A percentile compares a stretch with the other conserved stretches of the same genome.
These are phyloP conservation scores for Loripinus fragilis DNA, from an alignment of 2,888 invertebrate species.

Conservation along the genomic window DNA sequence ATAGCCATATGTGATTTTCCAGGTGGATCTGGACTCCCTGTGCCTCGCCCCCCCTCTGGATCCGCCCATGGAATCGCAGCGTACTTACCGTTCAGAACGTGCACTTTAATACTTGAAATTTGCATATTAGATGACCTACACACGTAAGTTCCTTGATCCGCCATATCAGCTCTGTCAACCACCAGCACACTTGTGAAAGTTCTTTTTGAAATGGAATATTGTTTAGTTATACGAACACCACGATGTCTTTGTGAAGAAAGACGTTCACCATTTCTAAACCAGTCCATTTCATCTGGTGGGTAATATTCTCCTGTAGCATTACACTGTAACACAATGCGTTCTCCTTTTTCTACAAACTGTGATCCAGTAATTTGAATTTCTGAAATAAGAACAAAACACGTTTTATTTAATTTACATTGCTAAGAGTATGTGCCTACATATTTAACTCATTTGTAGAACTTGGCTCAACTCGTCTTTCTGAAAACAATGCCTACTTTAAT, in stretches of 20 bases:
- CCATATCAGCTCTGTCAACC: constrained; percentile 71
- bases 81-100: constrained; percentile 77
- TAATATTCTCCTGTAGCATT: constrained; percentile 79
- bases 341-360: constrained; percentile 76
- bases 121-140: constrained; percentile 76
- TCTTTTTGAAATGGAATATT: constrained; percentile 70
- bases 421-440: no score
- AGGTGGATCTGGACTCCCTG: neutral
- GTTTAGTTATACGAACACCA: constrained; percentile 77
- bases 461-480: no score
- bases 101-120: constrained; percentile 74
- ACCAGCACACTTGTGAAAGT: constrained; percentile 75
- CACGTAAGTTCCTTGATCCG: constrained; percentile 77
- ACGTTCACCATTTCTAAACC: constrained; percentile 78
- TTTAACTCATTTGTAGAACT: no score
- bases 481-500: no score
- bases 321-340: constrained; percentile 72
- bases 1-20: no score
- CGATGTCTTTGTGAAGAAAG: constrained; percentile 67
- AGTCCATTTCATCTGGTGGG: constrained; percentile 78
- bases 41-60: neutral
- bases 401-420: no score
- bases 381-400: constrained; percentile 47
- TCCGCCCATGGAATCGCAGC: neutral
- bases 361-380: constrained; percentile 75